phyloP scores from a whole-genome alignment of 2,113 vertebrate species.

The Coreoperca whiteheadi region DNA sequence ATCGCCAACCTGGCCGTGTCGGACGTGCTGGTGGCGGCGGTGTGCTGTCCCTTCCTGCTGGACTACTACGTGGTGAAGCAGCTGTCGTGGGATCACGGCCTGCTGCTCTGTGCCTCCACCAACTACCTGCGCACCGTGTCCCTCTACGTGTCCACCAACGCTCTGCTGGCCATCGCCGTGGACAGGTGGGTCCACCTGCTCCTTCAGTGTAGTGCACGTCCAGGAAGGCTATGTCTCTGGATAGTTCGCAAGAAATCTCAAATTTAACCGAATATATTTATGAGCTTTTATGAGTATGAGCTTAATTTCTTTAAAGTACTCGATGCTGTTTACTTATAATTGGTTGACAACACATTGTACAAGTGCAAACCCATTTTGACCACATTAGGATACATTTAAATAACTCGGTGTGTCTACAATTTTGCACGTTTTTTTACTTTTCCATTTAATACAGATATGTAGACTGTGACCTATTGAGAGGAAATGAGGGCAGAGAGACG shows the following conservation, averaged over 20 bases:
- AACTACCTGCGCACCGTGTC: slow-evolving; percentile 94
- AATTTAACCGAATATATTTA: neutral
- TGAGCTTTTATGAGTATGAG: no score
- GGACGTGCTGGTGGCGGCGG: slow-evolving; percentile 91
- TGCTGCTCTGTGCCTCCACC: slow-evolving; percentile 89
- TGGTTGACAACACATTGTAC: no score
- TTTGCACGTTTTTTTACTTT: no score
- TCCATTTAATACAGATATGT: no score
- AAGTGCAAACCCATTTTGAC: no score
- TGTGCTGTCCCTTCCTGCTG: slow-evolving; percentile 96
- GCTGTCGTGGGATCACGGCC: slow-evolving; percentile 94
- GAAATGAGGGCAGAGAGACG: no score
- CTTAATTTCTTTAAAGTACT: no score
- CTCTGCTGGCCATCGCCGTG: slow-evolving; percentile 93
- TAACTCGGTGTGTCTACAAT: no score
- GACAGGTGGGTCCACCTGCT: slow-evolving; percentile 89
- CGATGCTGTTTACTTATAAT: no score
- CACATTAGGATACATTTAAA: no score
- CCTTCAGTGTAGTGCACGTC: neutral
- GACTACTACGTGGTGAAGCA: slow-evolving; percentile 95
- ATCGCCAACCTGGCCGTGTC: slow-evolving; percentile 96
- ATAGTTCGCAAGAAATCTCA: neutral
- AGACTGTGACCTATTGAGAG: no score
- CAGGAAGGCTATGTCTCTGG: no score
- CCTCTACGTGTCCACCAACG: slow-evolving; percentile 95